Base-by-base conservation (phyloP, 1,140 invertebrate species). In the Drosophila subpulchrella region DNA sequence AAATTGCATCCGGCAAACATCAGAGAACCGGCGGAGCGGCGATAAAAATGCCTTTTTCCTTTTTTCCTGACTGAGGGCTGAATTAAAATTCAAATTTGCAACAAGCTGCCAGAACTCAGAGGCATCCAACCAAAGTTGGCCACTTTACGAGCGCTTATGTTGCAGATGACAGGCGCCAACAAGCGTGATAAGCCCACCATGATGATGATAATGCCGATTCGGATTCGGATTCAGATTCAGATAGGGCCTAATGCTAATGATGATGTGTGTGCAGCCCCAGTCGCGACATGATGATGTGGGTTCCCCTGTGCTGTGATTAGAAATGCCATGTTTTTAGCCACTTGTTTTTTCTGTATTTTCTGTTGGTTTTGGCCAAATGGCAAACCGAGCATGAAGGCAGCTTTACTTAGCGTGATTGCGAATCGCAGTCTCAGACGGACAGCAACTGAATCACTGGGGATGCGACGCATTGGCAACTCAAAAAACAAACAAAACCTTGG, bases 361-460 rank as follows among this genome's bases (percentile, higher is more conserved):
- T 68, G 58, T 80, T 57, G 63, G 47, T 71, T 75, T 82, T 66
- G 81, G 77, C 57, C 39, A 67, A 73, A 55, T 67, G 78, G 44
- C 61, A 81, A 88, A 80, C 83, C 83, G 77, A 84, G 76, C 83
- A 84, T 88, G 83, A 88, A 88, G 83, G 83, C 76, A 88, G 75
- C 61, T 74, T 84, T 71, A 88, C 84, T 89, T 78, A 78, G 84
- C 83, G 72, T 82, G 79, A 86, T 88, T 89, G 76, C 79, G 72
- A 65, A 78, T 75, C 60, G 27, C 42, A 61, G 58, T 56, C 57
- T 46, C 61, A 60, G 46, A 20, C 55, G 36, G 51, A 55, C 42
- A 36, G 56, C 44, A 67, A 74, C 47, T 57, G 44, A 80, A 62
- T 27, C 27, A 47, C 76, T 62, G 78, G 51, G 48, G 61, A 71